Evolutionary conservation across 2,113 vertebrate genomes (phyloP).

Genomic region (Telmatochromis sp.): DNA sequence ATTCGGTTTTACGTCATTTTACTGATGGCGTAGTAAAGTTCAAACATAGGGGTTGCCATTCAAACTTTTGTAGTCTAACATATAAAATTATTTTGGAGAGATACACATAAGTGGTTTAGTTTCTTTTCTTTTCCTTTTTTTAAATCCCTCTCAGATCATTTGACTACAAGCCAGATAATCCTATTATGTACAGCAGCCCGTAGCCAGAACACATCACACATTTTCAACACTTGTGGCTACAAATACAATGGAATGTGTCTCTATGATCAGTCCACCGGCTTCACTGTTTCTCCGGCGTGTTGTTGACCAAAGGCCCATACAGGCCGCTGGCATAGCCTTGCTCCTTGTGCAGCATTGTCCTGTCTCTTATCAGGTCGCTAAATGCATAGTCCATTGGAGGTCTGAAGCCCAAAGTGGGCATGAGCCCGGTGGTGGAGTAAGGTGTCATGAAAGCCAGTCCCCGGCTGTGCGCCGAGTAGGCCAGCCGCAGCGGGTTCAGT

Average conservation of each 20-base stretch:
- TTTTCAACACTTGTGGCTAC: conserved; percentile 66
- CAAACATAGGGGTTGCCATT: background rate
- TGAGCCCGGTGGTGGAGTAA: conserved; percentile 92
- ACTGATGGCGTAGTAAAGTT: background rate
- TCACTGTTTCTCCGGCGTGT: conserved; percentile 92
- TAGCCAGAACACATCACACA: conserved; percentile 51
- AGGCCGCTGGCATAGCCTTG: conserved; percentile 83
- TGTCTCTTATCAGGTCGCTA: conserved; percentile 95
- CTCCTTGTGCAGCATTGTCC: conserved; percentile 92
- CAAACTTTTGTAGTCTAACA: conserved; percentile 11
- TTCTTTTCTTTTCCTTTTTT: background rate
- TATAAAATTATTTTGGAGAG: conserved; percentile 23
- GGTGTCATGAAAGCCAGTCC: conserved; percentile 98
- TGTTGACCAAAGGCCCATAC: conserved; percentile 94
- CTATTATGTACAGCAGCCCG: conserved; percentile 60
- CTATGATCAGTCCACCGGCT: background rate
- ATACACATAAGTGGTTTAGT: conserved; percentile 25
- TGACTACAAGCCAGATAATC: conserved; percentile 46
- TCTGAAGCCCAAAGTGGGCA: conserved; percentile 95
- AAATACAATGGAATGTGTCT: conserved; percentile 34
- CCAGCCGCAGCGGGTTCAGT: conserved; percentile 91
- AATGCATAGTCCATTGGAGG: conserved; percentile 99
- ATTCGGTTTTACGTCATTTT: background rate
- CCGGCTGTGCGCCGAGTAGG: conserved; percentile 95
- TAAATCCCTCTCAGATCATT: background rate